phyloP scores from a whole-genome alignment of 1,140 invertebrate species.

The Belonocnema kinseyi region DNA sequence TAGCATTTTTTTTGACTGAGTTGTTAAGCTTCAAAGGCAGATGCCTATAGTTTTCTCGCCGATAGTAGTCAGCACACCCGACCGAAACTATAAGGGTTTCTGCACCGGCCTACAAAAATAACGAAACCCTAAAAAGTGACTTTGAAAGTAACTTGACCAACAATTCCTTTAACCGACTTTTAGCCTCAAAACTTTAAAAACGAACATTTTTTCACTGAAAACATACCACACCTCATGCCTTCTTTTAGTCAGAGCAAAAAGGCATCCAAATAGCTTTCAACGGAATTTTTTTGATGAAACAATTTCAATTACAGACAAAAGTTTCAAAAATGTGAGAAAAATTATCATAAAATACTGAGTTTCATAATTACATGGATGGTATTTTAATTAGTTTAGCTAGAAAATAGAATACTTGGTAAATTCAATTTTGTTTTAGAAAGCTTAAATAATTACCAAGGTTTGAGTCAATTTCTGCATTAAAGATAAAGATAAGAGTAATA shows the following conservation, averaged over 20 bases:
- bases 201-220: neutral
- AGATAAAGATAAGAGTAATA: neutral
- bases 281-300: constrained; percentile 28
- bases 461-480: constrained; percentile 11
- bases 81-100: no score
- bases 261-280: constrained; percentile 36
- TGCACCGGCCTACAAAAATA: no score
- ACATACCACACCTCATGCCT: neutral
- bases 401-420: constrained; percentile 15
- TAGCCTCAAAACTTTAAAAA: neutral
- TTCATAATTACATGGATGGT: constrained; percentile 21
- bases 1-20: no score
- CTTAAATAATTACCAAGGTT: constrained; percentile 8
- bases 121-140: no score
- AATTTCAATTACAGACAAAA: constrained; percentile 7
- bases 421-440: constrained; percentile 15
- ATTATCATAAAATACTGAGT: constrained; percentile 15
- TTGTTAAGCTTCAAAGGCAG: no score
- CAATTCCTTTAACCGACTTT: no score
- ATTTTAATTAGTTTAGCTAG: constrained; percentile 19
- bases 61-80: no score
- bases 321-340: neutral
- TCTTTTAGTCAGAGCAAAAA: constrained; percentile 1
- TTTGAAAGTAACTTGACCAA: no score
- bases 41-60: no score